phyloP scores from a whole-genome alignment of 1,140 invertebrate genomes.

The Manduca sexta region DNA sequence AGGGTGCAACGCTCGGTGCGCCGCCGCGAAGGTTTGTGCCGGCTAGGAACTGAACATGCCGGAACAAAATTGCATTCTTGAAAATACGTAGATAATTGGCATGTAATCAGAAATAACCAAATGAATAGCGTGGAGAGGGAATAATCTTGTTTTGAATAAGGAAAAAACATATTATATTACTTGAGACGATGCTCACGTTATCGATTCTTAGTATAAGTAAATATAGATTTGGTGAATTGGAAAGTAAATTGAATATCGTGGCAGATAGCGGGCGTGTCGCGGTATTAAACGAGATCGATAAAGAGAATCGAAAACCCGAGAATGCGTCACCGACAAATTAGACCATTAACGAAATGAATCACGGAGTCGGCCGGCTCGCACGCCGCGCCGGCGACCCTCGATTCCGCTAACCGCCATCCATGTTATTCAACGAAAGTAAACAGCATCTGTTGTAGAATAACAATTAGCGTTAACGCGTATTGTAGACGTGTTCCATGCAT shows the following conservation, averaged over 20 bases:
- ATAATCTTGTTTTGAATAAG: too few relatives aligned
- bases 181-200: too few relatives aligned
- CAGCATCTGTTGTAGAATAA: conserved; percentile 64
- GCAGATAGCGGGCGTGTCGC: too few relatives aligned
- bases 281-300: not conserved
- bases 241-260: too few relatives aligned
- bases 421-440: conserved; percentile 69
- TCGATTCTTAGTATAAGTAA: too few relatives aligned
- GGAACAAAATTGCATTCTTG: too few relatives aligned
- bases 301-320: not conserved
- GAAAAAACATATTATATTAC: too few relatives aligned
- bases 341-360: conserved; percentile 32
- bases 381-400: conserved; percentile 20
- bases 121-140: too few relatives aligned
- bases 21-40: conserved; percentile 1
- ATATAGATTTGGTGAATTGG: too few relatives aligned
- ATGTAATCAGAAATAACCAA: too few relatives aligned
- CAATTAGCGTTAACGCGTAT: conserved; percentile 59
- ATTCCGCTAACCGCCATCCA: conserved; percentile 43
- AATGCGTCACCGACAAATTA: conserved; percentile 9
- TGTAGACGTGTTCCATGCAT: conserved; percentile 56
- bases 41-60: too few relatives aligned
- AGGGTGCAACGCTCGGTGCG: not conserved
- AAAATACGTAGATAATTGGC: too few relatives aligned
- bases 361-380: conserved; percentile 19